phyloP scores from a whole-genome alignment of 35 echinoderm and acorn worm species.

The Chiridota heheva region DNA sequence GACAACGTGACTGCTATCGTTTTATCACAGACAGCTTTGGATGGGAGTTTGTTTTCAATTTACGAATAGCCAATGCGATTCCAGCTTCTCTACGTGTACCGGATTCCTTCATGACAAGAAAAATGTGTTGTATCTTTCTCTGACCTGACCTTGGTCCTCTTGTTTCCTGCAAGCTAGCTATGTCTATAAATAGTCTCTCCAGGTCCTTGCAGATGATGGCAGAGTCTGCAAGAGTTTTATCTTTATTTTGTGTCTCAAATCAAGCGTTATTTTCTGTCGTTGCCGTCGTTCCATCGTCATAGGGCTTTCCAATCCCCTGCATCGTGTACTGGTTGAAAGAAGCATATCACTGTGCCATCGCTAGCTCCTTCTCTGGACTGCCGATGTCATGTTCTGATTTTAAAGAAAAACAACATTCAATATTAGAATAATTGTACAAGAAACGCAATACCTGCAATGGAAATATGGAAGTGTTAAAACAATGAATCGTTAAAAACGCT shows the following conservation, averaged over 20 bases:
- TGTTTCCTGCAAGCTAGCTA: conserved; percentile 59
- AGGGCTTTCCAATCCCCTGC: not conserved
- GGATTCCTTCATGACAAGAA: conserved; percentile 25
- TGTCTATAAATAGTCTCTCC: conserved; percentile 36
- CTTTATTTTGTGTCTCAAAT: conserved; percentile 20
- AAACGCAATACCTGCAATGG: too few species aligned
- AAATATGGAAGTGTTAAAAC: too few species aligned
- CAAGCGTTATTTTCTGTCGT: conserved; percentile 45
- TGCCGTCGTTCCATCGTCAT: not conserved
- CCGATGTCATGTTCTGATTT: not conserved
- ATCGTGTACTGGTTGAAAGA: not conserved
- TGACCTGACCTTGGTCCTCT: conserved; percentile 36
- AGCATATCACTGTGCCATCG: not conserved
- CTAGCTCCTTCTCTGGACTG: not conserved
- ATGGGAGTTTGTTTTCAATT: conserved; percentile 19
- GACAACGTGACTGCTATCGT: not conserved
- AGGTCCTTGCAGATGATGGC: conserved; percentile 5
- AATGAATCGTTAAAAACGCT: too few species aligned
- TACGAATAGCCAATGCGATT: conserved; percentile 51
- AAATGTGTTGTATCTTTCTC: conserved; percentile 25
- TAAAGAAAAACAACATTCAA: too few species aligned
- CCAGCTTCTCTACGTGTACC: conserved; percentile 22
- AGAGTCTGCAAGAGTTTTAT: not conserved
- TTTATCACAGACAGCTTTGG: conserved; percentile 9
- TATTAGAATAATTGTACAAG: too few species aligned